Base-by-base conservation (phyloP, 2,113 vertebrate species). In the Motacilla alba region DNA sequence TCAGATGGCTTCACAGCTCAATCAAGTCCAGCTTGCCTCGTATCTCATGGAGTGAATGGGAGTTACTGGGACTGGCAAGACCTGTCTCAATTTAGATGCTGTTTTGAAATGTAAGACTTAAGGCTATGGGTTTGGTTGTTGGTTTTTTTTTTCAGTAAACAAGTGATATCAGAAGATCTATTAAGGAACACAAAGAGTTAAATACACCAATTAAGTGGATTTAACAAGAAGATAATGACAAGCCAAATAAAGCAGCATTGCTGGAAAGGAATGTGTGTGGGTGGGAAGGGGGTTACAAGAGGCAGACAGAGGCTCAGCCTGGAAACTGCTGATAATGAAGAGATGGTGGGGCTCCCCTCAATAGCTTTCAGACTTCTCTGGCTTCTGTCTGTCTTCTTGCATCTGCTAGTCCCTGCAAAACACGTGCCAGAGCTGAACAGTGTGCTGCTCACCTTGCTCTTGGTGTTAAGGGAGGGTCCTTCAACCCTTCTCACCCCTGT, bases 191-290 rank as follows among this genome's bases (percentile, higher is more conserved):
- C 14, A 13, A 85, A 26, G 83, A 69, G 94, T 97, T 96, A 97
- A 96, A 89, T 15, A 37, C 27, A 24, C 46, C 63, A 76, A 90
- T 96, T 95, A 91, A 95, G 43, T 82, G 81, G 23, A 35, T 91
- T 89, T 95, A 89, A 87, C 21, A 66, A 68, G 60, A 89, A 95
- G 87, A 94, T 91, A 95, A 80, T 70, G 75, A 77, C 74, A 87
- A 93, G 94, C 87, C 91, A 95, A 97, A 89, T 87, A 92, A 96
- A 94, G 66, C 66, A 93, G 66, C 87, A 27, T 49, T 89, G 77
- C 81, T 91, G 53, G 89, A 66, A 89, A 95, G 93, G 96, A 96
- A 95, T 95, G 93, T 94, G 93, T 24, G 95, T 97, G 94, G 81
- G 94, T 91, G 89, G 91, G 80, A 90, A 81, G 44, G 82, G 93